Conservation (phyloP, 2,797 vertebrate species). For the Urocyon cinereoargenteus region DNA sequence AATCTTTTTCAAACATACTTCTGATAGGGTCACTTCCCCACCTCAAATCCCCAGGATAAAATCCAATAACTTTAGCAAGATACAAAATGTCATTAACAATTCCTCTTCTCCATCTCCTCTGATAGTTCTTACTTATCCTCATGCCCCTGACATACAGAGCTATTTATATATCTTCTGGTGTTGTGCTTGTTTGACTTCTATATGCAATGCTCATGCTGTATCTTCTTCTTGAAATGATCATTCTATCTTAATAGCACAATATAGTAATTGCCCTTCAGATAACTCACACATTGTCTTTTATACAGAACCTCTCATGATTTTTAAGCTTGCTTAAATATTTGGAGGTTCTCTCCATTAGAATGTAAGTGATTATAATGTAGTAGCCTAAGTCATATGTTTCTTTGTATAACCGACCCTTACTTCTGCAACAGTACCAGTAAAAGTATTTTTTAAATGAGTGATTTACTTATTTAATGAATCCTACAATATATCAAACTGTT, state of each 20-base stretch:
- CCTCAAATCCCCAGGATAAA: slow-evolving; percentile 58
- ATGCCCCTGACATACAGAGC: slow-evolving; percentile 21
- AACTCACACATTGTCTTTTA: neutral
- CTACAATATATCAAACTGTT: neutral
- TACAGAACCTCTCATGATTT: neutral
- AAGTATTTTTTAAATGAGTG: neutral
- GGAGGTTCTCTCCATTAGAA: neutral
- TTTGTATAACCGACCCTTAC: neutral
- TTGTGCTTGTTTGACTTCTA: neutral
- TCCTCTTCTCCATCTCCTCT: neutral
- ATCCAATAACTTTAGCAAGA: slow-evolving; percentile 47
- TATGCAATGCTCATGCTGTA: neutral
- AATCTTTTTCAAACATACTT: slow-evolving; percentile 54
- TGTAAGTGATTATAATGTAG: neutral
- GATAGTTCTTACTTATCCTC: neutral
- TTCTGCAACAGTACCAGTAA: neutral
- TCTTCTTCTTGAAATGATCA: neutral
- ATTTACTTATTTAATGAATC: neutral
- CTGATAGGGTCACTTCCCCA: slow-evolving; percentile 62
- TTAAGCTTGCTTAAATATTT: slow-evolving; percentile 21
- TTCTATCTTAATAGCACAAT: neutral
- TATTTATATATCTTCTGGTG: slow-evolving; percentile 55
- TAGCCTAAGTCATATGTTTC: neutral
- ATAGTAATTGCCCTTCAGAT: neutral
- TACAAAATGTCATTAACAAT: slow-evolving; percentile 72